These are phyloP conservation scores for Andrena haemorrhoa DNA, from an alignment of 2,888 invertebrate genomes.

Conservation along the genomic window DNA sequence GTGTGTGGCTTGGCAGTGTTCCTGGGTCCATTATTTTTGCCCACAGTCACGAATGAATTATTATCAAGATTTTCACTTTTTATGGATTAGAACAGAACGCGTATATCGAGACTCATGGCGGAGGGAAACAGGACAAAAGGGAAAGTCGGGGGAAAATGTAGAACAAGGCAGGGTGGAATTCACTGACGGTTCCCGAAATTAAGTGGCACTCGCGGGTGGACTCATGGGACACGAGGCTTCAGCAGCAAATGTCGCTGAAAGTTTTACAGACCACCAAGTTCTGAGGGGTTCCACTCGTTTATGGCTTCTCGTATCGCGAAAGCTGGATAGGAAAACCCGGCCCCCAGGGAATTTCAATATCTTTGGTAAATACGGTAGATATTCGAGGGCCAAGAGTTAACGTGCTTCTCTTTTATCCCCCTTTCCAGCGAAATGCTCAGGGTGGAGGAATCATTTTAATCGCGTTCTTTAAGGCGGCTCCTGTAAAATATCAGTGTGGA, in stretches of 20 bases:
- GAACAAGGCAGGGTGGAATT: neutral
- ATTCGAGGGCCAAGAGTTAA: neutral
- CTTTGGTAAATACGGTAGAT: slow-evolving; percentile 15
- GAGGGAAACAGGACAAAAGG: neutral
- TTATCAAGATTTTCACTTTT: no score
- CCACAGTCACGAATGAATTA: no score
- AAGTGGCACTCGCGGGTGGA: neutral
- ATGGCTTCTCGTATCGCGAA: slow-evolving; percentile 22
- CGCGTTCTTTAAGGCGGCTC: no score
- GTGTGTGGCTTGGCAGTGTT: no score
- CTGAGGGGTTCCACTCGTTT: neutral
- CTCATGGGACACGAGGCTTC: slow-evolving; percentile 11
- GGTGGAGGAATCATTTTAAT: neutral
- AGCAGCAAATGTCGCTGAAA: slow-evolving; percentile 28
- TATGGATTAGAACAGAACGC: no score
- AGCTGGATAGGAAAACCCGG: neutral
- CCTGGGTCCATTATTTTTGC: no score
- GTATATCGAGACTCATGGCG: neutral
- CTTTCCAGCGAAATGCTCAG: neutral
- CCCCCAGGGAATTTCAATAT: slow-evolving; percentile 9
- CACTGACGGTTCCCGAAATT: slow-evolving; percentile 23
- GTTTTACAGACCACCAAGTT: slow-evolving; percentile 42
- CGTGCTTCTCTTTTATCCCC: no score
- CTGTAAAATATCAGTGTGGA: no score
- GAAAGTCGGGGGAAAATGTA: neutral